These are phyloP conservation scores for Drosophila malerkotliana DNA, from an alignment of 1,140 invertebrate genomes.

Conservation along the genomic window DNA sequence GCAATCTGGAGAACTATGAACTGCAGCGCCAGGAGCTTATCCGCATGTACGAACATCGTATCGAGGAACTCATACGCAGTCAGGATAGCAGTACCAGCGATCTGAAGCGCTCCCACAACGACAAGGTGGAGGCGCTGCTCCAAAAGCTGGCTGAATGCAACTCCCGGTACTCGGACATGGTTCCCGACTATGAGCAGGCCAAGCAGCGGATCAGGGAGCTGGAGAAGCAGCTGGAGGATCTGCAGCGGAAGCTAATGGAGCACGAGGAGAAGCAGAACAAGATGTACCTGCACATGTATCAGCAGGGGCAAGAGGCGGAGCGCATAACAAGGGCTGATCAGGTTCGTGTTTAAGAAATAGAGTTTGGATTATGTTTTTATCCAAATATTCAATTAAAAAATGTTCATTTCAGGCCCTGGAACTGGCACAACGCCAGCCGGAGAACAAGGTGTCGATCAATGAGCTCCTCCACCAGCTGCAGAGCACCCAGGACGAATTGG, in stretches of 20 bases:
- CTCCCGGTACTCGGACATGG: constrained; percentile 88
- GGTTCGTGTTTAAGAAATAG: constrained; percentile 68
- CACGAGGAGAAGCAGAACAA: constrained; percentile 91
- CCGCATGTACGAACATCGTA: constrained; percentile 88
- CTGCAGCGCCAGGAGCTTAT: constrained; percentile 88
- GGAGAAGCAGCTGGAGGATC: constrained; percentile 88
- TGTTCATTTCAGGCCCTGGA: constrained; percentile 85
- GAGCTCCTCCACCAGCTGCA: constrained; percentile 91
- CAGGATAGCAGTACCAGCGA: constrained; percentile 89
- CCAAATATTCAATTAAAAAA: neutral
- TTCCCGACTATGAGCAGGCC: constrained; percentile 88
- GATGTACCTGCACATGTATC: constrained; percentile 92
- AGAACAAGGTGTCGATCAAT: constrained; percentile 88
- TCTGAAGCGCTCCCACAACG: constrained; percentile 90
- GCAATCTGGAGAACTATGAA: constrained; percentile 82
- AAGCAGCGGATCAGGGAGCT: constrained; percentile 88
- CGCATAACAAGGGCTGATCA: constrained; percentile 88
- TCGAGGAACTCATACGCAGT: constrained; percentile 89
- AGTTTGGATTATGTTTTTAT: no score
- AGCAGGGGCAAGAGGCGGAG: constrained; percentile 91
- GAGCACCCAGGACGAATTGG: constrained; percentile 91
- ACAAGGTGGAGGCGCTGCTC: constrained; percentile 90
- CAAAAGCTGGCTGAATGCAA: constrained; percentile 92
- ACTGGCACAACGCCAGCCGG: constrained; percentile 85
- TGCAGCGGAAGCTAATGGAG: constrained; percentile 87